Base-by-base conservation (phyloP, 1,140 invertebrate genomes). In the Pseudomyrmex cubaensis region DNA sequence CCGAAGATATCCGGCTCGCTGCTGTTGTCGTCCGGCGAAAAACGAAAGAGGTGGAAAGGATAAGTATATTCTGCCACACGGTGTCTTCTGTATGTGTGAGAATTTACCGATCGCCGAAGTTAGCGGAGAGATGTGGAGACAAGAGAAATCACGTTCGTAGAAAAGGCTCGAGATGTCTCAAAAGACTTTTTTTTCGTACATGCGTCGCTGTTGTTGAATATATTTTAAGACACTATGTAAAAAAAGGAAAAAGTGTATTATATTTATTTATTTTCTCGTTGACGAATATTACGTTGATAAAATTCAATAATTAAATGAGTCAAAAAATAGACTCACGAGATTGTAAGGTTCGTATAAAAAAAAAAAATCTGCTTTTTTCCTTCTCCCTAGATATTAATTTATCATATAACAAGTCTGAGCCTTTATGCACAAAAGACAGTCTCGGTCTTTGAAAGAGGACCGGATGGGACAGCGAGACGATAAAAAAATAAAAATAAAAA, bases 71-170 rank as follows among this genome's bases (percentile, higher is more conserved):
- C 64, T 15, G 22, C 35, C 25, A 64, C 44, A 54, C 50, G 50
- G 35, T 35, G 35, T 35, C 5, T 72, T 46, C 76, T 50, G 44
- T 46, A 69, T 25, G 54, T 70, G 54, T 78, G 64, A 7, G 35
- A 78, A 78, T 50, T 54, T 78, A 78, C 76, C 76, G 66, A 80
- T 80, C 56, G 64, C 12, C 76, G 64, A 80, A 80, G 76, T 15
- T 13, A 4, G 48, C 54, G 54, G 59, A n/a, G n/a, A n/a, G n/a
- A n/a, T n/a, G n/a, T n/a, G n/a, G n/a, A 15, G 17, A 20, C 62
- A 54, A 15, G 15, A 54, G 67, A 77, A 77, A 77, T 52, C 62
- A 77, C 54, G 50, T 52, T 52, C 5, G 35, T 7, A 54, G 13
- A 48, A 66, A 35, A 22, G 46, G 35, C 35, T 35, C 2, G n/a